Conservation (phyloP, 2,113 vertebrate genomes). For the Hyperoodon ampullatus region DNA sequence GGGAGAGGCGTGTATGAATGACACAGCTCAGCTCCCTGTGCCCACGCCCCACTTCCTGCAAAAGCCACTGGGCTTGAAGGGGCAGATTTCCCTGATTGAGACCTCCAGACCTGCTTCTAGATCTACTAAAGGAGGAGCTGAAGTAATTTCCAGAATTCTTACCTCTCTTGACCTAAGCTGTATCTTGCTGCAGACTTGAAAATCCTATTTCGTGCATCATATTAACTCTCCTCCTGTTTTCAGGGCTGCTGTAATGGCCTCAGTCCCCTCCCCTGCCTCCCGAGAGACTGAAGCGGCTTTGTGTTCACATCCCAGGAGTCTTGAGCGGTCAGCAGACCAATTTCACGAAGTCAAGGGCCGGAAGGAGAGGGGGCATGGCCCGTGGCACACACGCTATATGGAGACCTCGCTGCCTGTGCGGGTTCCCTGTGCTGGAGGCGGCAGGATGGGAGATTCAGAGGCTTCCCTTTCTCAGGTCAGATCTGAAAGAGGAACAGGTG, state of each 20-base stretch:
- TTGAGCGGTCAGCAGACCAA: accelerated
- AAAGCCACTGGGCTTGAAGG: no score
- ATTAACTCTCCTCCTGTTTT: not conserved
- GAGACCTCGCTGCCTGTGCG: not conserved
- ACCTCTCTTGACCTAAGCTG: not conserved
- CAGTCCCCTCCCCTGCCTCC: not conserved
- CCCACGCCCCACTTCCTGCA: not conserved
- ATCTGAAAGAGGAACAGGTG: not conserved
- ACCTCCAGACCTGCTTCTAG: not conserved
- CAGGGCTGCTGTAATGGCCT: not conserved
- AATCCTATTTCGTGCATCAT: not conserved
- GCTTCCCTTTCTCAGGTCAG: no score
- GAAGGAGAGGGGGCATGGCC: not conserved
- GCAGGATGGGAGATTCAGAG: not conserved
- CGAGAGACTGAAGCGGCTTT: not conserved
- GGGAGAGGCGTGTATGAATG: no score
- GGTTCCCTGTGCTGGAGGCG: not conserved
- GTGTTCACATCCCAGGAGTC: not conserved
- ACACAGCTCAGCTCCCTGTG: not conserved
- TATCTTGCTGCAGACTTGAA: not conserved
- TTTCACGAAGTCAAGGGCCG: not conserved
- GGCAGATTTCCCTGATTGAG: not conserved
- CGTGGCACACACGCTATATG: accelerated
- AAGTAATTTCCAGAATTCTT: not conserved
- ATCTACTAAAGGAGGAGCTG: not conserved